Evolutionary conservation across 2,888 invertebrate species (phyloP).

Genomic region (Harmothoe impar): DNA sequence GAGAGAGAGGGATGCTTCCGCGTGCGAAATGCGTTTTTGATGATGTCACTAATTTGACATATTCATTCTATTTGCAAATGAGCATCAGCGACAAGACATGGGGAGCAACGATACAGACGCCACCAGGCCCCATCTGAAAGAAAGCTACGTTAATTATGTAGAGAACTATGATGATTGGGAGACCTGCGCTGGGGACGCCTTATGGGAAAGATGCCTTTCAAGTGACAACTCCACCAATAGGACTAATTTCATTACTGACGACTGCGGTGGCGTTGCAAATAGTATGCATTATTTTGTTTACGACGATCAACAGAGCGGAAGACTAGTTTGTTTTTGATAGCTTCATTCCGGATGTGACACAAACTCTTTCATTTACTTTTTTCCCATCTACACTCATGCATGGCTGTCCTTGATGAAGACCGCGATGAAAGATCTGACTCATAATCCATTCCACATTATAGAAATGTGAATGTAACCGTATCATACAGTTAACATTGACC

Average conservation of each 20-base stretch:
- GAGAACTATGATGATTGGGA: neutral
- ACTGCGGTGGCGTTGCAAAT: constrained; percentile 54
- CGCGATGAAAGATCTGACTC: too few relatives aligned
- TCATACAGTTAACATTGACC: too few relatives aligned
- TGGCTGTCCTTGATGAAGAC: too few relatives aligned
- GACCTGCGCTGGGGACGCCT: neutral
- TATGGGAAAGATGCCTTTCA: neutral
- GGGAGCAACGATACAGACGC: neutral
- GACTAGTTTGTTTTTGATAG: constrained; percentile 10
- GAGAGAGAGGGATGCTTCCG: neutral
- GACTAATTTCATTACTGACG: constrained; percentile 55
- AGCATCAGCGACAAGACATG: neutral
- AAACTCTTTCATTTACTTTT: neutral
- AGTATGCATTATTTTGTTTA: constrained; percentile 57
- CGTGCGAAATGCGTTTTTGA: constrained; percentile 56
- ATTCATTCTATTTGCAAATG: constrained; percentile 63
- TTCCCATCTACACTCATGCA: neutral
- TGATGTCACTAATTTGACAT: constrained; percentile 61
- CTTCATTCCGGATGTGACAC: constrained; percentile 11
- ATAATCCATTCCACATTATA: too few relatives aligned
- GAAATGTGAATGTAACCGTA: too few relatives aligned
- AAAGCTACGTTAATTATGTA: constrained; percentile 52
- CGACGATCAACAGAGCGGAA: neutral
- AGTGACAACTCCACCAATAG: constrained; percentile 51
- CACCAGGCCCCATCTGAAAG: constrained; percentile 13